Evolutionary conservation across 37 sponge, comb jelly and placozoan genomes (phyloP), one percentile per base, ranked within the genome.

Genomic region (Tethya wilhelma): DNA sequence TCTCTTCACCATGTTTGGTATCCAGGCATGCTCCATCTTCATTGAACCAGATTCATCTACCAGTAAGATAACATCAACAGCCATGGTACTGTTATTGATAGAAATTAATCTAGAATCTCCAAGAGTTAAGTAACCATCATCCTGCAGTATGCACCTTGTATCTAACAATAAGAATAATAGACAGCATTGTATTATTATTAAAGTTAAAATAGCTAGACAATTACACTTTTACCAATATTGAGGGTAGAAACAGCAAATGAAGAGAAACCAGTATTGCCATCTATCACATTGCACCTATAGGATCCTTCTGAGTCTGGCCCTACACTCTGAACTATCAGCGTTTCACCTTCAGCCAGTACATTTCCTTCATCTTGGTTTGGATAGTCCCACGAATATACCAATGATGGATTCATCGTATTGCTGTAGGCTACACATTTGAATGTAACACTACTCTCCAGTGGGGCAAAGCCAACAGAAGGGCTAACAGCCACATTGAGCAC

Each of bases 41-140:
- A 96, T 96, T 26, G 96, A 92, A 19, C 90, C 77, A 0, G 93
- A 92, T 71, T 96, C 96, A 74, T 96, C 96, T 2, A 96, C 86
- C 1, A 96, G 31, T 29, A 96, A 64, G 11, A 92, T 56, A 0
- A 96, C 32, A 37, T 92, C 90, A 49, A 86, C 96, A 41, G 73
- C 67, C 1, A 20, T 69, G 29, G 73, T 69, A 28, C 8, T 14
- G 64, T 70, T 79, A 11, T 14, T 32, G 0, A 44, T 42, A 40
- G 25, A 44, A 1, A 88, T 56, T 0, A 53, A 5, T 2, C 42
- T 56, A 11, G 0, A 38, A 17, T 68, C 57, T 32, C 83, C 88
- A 22, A 76, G 71, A 6, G 11, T 39, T 22, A 88, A 32, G 34
- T 38, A 36, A 26, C 41, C 34, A 30, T 65, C 60, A 53, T 69